phyloP scores from a whole-genome alignment of 2,797 vertebrate species.

The Garrulus glandarius region DNA sequence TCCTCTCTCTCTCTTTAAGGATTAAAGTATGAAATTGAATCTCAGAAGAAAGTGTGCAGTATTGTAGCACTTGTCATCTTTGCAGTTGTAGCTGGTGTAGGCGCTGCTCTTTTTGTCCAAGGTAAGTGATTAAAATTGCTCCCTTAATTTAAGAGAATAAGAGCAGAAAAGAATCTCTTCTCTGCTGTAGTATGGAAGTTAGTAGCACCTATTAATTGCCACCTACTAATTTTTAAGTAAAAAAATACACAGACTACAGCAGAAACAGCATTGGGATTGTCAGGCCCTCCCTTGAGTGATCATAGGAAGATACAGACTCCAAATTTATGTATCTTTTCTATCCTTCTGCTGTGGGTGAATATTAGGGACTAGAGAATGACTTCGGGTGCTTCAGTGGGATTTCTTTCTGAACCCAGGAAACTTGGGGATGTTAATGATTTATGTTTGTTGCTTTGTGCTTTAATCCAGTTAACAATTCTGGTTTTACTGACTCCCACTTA shows the following conservation, averaged over 20 bases:
- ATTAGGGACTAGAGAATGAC: neutral
- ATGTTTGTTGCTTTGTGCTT: neutral
- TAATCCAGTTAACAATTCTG: neutral
- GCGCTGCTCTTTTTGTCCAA: slow-evolving; percentile 64
- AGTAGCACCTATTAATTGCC: neutral
- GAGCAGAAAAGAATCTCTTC: neutral
- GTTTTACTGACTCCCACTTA: neutral
- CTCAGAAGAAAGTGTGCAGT: slow-evolving; percentile 37
- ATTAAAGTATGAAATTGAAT: slow-evolving; percentile 59
- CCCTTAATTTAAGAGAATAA: neutral
- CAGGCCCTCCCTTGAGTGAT: neutral
- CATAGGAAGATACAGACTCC: neutral
- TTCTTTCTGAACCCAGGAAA: neutral
- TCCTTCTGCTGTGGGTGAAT: neutral
- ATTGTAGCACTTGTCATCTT: slow-evolving; percentile 42
- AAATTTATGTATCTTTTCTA: neutral
- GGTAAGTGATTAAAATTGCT: slow-evolving; percentile 54
- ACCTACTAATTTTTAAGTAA: neutral
- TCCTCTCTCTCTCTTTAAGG: slow-evolving; percentile 60
- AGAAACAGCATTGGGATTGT: neutral
- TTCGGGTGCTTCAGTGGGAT: neutral
- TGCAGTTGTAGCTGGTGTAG: slow-evolving; percentile 31
- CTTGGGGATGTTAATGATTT: neutral
- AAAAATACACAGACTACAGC: neutral
- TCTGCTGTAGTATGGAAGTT: neutral